Percentiles rank a stretch among this genome's conserved stretches.
Evolutionary conservation across 2,113 vertebrate species (phyloP).

Genomic region (Hassar affinis): DNA sequence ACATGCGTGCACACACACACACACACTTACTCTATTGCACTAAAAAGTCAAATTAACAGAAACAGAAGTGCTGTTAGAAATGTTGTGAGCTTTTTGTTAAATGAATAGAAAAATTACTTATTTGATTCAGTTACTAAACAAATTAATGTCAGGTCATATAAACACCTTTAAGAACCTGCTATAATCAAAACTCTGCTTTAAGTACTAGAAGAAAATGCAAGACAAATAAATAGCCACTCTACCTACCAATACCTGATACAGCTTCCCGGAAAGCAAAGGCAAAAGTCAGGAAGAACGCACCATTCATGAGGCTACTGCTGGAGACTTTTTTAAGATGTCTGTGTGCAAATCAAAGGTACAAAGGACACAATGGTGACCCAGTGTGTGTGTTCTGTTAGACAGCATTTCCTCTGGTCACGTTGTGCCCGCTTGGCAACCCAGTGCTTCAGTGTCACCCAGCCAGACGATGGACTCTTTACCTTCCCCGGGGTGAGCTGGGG

Average conservation of each 20-base stretch:
- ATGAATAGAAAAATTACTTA: constrained; percentile 23
- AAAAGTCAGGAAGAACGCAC: too few species aligned
- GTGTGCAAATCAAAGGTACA: constrained; percentile 3
- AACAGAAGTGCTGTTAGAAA: constrained; percentile 29
- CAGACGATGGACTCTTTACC: constrained; percentile 49
- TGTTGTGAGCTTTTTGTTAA: constrained; percentile 9
- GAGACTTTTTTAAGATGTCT: neutral
- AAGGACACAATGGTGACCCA: neutral
- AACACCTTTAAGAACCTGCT: constrained; percentile 23
- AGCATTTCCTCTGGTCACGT: constrained; percentile 11
- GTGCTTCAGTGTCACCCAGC: constrained; percentile 9
- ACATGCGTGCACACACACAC: constrained; percentile 26
- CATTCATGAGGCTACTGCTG: neutral
- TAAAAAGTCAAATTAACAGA: neutral
- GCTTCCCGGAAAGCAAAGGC: neutral
- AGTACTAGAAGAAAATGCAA: constrained; percentile 27
- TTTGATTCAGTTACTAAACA: constrained; percentile 48
- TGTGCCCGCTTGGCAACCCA: constrained; percentile 18
- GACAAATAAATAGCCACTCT: constrained; percentile 40
- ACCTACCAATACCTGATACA: constrained; percentile 27
- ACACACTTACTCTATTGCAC: neutral
- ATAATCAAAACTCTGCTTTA: constrained; percentile 38
- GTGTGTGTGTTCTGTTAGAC: constrained; percentile 4
- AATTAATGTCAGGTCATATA: constrained; percentile 36
- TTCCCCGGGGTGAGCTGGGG: constrained; percentile 33